Conservation (phyloP, 2,113 vertebrate species). For the Hemiscyllium ocellatum region DNA sequence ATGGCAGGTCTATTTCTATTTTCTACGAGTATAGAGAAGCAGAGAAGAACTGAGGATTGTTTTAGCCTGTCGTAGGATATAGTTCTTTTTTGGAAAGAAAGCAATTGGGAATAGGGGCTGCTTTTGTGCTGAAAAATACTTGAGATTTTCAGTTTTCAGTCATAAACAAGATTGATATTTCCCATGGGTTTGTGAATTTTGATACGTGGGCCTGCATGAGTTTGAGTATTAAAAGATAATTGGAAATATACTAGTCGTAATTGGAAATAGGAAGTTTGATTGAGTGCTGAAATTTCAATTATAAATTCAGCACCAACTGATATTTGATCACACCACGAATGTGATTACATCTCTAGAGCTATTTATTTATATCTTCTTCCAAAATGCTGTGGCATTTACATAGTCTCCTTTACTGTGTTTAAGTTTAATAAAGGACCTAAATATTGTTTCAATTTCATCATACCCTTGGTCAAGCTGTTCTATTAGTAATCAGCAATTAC, state of each 20-base stretch:
- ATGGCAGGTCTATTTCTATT: not conserved
- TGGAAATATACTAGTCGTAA: not conserved
- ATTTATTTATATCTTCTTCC: not conserved
- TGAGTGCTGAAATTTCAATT: constrained; percentile 12
- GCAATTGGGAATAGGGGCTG: not conserved
- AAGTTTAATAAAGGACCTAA: not conserved
- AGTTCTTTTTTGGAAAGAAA: not conserved
- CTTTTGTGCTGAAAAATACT: not conserved
- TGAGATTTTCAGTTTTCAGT: not conserved
- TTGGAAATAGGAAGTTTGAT: not conserved
- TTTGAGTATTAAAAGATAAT: not conserved
- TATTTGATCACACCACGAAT: constrained; percentile 5
- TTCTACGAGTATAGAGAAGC: not conserved
- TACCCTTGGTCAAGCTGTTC: not conserved
- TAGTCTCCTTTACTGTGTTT: not conserved
- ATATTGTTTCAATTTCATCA: not conserved
- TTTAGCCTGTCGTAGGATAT: not conserved
- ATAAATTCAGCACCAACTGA: not conserved
- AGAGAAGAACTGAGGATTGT: not conserved
- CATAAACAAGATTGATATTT: not conserved
- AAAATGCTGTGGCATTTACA: not conserved
- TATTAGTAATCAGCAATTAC: constrained; percentile 1
- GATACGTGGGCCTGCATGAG: not conserved
- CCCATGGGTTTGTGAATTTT: not conserved
- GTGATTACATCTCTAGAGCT: not conserved